phyloP scores from a whole-genome alignment of 2,797 vertebrate genomes.

The Lophius americanus region DNA sequence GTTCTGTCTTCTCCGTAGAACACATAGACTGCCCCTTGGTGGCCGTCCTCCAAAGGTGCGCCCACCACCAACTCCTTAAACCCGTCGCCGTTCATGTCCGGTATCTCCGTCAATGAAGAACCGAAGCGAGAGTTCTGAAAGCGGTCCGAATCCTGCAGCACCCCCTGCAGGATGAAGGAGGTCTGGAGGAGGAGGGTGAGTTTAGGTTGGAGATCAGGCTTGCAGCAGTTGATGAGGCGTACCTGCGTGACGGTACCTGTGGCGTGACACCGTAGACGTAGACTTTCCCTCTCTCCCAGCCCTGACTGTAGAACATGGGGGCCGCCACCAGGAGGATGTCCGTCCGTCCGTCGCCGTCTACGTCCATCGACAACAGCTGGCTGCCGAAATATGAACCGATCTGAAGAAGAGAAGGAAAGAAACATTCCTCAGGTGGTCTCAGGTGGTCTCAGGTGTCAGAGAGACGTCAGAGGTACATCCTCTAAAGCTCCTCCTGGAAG shows the following conservation, averaged over 20 bases:
- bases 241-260: constrained; percentile 50
- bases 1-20: constrained; percentile 82
- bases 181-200: constrained; percentile 65
- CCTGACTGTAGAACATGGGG: constrained; percentile 92
- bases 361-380: constrained; percentile 87
- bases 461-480: too few relatives aligned
- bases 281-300: constrained; percentile 88
- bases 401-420: constrained; percentile 64
- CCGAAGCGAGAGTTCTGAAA: constrained; percentile 92
- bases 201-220: not conserved
- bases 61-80: constrained; percentile 90
- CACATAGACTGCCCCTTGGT: constrained; percentile 91
- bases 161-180: constrained; percentile 79
- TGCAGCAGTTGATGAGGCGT: too few relatives aligned
- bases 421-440: too few relatives aligned
- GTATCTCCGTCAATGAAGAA: constrained; percentile 85
- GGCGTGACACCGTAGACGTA: constrained; percentile 80
- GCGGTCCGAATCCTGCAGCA: constrained; percentile 77
- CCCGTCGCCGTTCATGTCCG: constrained; percentile 93
- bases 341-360: constrained; percentile 82
- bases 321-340: constrained; percentile 91
- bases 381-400: constrained; percentile 97
- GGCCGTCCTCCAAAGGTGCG: constrained; percentile 90
- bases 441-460: too few relatives aligned
- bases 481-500: too few relatives aligned